Percentiles rank a stretch among this genome's conserved stretches.
These are phyloP conservation scores for Hoplostethus atlanticus DNA, from an alignment of 2,797 vertebrate genomes.

Conservation along the genomic window DNA sequence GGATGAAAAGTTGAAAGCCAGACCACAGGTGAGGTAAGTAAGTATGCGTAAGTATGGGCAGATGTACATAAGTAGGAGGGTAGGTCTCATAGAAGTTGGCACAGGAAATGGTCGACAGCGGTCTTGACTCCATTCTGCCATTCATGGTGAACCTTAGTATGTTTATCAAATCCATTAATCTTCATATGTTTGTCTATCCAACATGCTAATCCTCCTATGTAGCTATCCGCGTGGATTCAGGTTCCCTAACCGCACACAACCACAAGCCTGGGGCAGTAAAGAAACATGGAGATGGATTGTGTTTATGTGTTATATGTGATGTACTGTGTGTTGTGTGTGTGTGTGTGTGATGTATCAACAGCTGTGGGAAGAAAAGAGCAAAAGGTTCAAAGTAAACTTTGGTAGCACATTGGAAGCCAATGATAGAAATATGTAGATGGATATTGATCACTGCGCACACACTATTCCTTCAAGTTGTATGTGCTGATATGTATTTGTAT, in stretches of 20 bases:
- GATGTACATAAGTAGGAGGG: too few relatives aligned
- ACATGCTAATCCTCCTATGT: slow-evolving; percentile 38
- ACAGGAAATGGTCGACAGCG: slow-evolving; percentile 8
- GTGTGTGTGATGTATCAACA: slow-evolving; percentile 19
- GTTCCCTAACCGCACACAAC: slow-evolving; percentile 21
- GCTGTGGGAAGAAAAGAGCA: slow-evolving; percentile 9
- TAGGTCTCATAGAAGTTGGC: not conserved
- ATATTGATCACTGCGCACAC: not conserved
- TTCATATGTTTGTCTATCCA: slow-evolving; percentile 38
- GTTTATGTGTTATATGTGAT: not conserved
- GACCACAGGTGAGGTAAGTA: too few relatives aligned
- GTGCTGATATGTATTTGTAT: not conserved
- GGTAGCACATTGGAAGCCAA: slow-evolving; percentile 5
- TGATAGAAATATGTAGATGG: slow-evolving; percentile 28
- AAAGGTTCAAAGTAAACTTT: slow-evolving; percentile 5
- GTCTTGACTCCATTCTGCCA: not conserved
- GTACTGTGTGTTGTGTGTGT: not conserved
- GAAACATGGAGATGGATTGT: slow-evolving; percentile 5
- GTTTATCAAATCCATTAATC: slow-evolving; percentile 36
- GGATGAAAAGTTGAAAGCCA: too few relatives aligned
- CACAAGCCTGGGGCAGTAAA: slow-evolving; percentile 28
- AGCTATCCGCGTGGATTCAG: slow-evolving; percentile 5
- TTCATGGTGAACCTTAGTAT: slow-evolving; percentile 16
- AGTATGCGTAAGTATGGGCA: too few relatives aligned
- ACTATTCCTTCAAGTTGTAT: not conserved